Base-by-base conservation (phyloP, 2,113 vertebrate species). In the Alces alces region DNA sequence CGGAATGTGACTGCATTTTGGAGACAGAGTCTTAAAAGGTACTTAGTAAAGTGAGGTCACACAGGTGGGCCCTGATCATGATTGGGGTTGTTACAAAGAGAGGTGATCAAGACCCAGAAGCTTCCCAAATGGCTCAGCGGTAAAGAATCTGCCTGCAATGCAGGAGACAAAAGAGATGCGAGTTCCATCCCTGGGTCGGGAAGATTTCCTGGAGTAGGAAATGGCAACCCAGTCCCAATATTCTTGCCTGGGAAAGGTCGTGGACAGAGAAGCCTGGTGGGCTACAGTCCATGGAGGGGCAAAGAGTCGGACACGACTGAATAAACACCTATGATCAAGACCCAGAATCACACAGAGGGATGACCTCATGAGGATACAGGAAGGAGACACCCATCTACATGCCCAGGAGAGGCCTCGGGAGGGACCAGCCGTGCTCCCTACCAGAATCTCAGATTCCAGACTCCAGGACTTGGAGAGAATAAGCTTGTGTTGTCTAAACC, bases 351-450 rank as follows among this genome's bases (percentile, higher is more conserved):
- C n/a, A n/a, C 11, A 21, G 6, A 28, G 61, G 39, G 10, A 8
- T 0, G 3, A 11, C 5, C 4, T 0, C 1, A 2, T 25, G 50
- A 50, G 45, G 54, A 25, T 23, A 7, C 5, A 27, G 47, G 50
- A 14, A 58, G 64, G 0, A 43, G 25, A 17, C 0, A 0, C 25
- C 61, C 0, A 1, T 4, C 61, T n/a, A 3, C 17, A 2, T 0
- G 1, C 17, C 28, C 0, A 4, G 52, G 84, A 39, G 25, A 14
- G 64, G 64, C 16, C 78, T 23, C 5, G 0, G 82, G n/a, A 10
- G 61, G 11, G 25, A 1, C 39, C 36, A 27, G 30, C 3, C 43
- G 9, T 3, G 33, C 4, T 39, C 3, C 28, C n/a, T 16, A 1
- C 58, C 1, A 2, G 10, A 33, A 7, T 2, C 58, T 43, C n/a